Base-by-base conservation (phyloP, 2,113 vertebrate genomes). In the Pseudolaguvia tuberculata region DNA sequence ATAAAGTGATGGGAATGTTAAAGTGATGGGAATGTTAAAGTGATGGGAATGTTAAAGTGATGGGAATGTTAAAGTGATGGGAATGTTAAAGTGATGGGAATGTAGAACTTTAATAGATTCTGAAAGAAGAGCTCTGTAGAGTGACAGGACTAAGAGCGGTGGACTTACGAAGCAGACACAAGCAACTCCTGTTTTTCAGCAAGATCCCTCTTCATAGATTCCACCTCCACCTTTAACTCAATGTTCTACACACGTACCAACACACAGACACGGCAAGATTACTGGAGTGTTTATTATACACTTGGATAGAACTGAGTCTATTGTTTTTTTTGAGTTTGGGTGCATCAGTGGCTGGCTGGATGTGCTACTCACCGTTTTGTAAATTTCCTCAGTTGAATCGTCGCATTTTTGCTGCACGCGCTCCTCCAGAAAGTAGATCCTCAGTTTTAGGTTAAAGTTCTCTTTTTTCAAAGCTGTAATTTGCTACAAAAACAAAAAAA, bases 371-470 rank as follows among this genome's bases (percentile, higher is more conserved):
- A 98, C 96, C 0, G 92, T 94, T 91, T 91, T 96, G 78, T 92
- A 94, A 80, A 98, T 87, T 77, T 97, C 94, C 78, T 99, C 96
- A 0, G 89, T 93, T 74, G 94, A 92, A 84, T 92, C 93, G 13
- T 95, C 93, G 71, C 93, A 94, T 79, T 94, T 96, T 87, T 95
- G 94, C 72, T 98, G 96, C 86, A 97, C 94, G 50, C 91, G 91
- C 80, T 98, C 96, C 81, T 99, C 97, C 83, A 98, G 90, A 83
- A 98, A 99, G 86, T 98, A 99, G 74, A 99, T 99, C 35, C 97
- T 94, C 68, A 99, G 92, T 82, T 99, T 99, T 77, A 99, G 85
- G 85, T 96, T 99, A 82, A 99, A 99, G 84, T 99, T 99, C 77
- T 99, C 97, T 82, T 98, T 99, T 87, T 98, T 98, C 84, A 99